Evolutionary conservation across 2,797 vertebrate species (phyloP).

Genomic region (Gymnoscopelus microlampas): DNA sequence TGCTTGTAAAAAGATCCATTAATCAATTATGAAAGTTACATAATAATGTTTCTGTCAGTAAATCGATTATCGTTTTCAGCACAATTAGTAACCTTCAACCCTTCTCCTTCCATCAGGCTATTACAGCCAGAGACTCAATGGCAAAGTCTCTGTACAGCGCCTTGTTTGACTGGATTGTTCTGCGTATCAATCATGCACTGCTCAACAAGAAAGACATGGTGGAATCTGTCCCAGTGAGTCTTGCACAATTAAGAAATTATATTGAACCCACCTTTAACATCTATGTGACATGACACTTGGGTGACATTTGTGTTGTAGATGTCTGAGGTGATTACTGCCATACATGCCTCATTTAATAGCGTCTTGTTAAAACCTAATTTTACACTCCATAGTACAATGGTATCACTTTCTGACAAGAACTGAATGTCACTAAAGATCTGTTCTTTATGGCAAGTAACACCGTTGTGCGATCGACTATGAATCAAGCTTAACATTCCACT

Average conservation of each 20-base stretch:
- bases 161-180: conserved; percentile 98
- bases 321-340: not conserved
- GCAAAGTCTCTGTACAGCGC: conserved; percentile 98
- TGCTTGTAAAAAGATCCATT: too few relatives aligned
- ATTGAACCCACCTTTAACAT: not conserved
- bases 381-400: too few relatives aligned
- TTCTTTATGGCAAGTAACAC: too few relatives aligned
- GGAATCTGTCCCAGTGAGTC: conserved; percentile 89
- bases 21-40: too few relatives aligned
- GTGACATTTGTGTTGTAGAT: not conserved
- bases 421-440: too few relatives aligned
- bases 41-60: too few relatives aligned
- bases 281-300: not conserved
- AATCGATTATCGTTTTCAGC: too few relatives aligned
- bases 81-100: not conserved
- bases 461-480: too few relatives aligned
- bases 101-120: conserved; percentile 79
- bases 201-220: conserved; percentile 99
- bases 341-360: not conserved
- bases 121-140: conserved; percentile 98
- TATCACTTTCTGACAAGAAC: too few relatives aligned
- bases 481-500: too few relatives aligned
- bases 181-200: conserved; percentile 96
- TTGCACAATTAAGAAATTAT: not conserved
- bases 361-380: too few relatives aligned